A percentile compares a stretch with the other conserved stretches of the same genome.
Evolutionary conservation across 2,888 invertebrate genomes (phyloP).

Genomic region (Osmoderma eremita): DNA sequence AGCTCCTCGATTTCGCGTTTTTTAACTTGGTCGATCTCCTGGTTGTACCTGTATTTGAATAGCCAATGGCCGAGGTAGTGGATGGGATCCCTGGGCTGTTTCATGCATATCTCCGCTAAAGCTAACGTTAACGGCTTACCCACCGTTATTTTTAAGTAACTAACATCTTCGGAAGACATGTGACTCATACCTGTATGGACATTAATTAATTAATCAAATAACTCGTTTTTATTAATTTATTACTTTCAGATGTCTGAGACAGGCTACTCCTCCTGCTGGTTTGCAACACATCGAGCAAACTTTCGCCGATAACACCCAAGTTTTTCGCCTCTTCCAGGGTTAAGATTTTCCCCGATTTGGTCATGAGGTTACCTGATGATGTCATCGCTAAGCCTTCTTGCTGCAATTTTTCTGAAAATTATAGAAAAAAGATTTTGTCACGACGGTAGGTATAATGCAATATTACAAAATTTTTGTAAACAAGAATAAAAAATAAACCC

Average conservation of each 20-base stretch:
- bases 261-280: constrained; percentile 9
- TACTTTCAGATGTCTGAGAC: constrained; percentile 9
- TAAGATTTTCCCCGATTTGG: constrained; percentile 37
- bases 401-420: constrained; percentile 40
- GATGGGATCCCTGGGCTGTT: constrained; percentile 65
- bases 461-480: background rate
- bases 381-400: constrained; percentile 43
- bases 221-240: background rate
- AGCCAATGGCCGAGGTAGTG: constrained; percentile 65
- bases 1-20: constrained; percentile 58
- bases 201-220: too few species aligned
- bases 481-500: too few species aligned
- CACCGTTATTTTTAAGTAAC: constrained; percentile 59
- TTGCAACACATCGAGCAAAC: background rate
- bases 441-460: too few species aligned
- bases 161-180: constrained; percentile 54
- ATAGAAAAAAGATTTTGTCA: background rate
- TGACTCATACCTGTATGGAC: too few species aligned
- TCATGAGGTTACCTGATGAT: constrained; percentile 46
- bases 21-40: constrained; percentile 58
- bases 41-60: constrained; percentile 64
- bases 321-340: constrained; percentile 36
- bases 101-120: constrained; percentile 63
- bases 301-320: constrained; percentile 25
- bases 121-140: constrained; percentile 62